Evolutionary conservation across 2,797 vertebrate genomes (phyloP), one percentile per base, ranked within the genome.

Genomic region (Otus scops): DNA sequence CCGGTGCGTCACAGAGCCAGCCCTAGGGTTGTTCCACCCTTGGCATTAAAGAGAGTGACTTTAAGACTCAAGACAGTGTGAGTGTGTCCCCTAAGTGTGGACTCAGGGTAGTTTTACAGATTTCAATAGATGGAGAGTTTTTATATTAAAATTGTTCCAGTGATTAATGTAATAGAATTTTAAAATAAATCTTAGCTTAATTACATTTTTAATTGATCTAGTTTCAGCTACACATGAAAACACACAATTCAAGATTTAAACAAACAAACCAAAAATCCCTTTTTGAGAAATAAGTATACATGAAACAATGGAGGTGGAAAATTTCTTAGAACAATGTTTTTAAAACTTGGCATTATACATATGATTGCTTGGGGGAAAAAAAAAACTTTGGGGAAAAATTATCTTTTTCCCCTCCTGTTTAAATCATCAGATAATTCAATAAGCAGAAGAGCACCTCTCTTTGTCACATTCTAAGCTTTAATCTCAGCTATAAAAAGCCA

Each of bases 381-480:
- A 43, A 32, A 39, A 60, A 11, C 5, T n/a, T 45, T 11, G 1
- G 0, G n/a, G 8, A 9, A 39, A 76, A 79, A 57, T 54, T 63
- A 64, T 79, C 67, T 90, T 89, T 94, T 87, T 27, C 30, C 26
- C 17, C 78, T 83, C 61, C 61, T 92, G 54, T 81, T 95, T 79
- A 90, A 95, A 95, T 95, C 78, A 94, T 86, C 89, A 95, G 84
- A 38, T 69, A 91, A 91, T 95, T 94, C 77, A 95, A 89, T 77
- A 96, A 94, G 93, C 89, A 97, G 96, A 95, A 69, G 68, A 97
- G 48, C 70, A 61, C 65, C 34, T 79, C 76, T 88, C 60, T 93
- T 92, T 93, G 91, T 97, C 91, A 51, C 92, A 81, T 94, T 95
- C 95, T 97, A 73, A 81, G 61, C 86, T 97, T 97, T 96, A 97